These are phyloP conservation scores for Apistogramma diplotaenia DNA, from an alignment of 2,113 vertebrate species.

Conservation along the genomic window DNA sequence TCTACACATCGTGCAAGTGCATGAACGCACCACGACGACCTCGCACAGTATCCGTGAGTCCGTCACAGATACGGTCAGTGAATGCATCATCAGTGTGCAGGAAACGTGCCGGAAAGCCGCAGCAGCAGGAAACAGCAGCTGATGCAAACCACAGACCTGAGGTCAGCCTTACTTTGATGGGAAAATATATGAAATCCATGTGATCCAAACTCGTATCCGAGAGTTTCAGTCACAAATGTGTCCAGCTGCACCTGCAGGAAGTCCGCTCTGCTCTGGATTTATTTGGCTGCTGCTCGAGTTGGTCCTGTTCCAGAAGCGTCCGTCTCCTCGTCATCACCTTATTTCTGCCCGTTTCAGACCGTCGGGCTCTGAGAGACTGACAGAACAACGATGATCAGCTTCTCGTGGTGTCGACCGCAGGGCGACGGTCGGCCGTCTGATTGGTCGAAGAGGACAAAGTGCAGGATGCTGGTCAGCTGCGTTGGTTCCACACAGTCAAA, in stretches of 20 bases:
- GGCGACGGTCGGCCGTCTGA: not conserved
- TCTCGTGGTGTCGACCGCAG: no score
- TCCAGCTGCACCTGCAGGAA: not conserved
- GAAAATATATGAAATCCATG: not conserved
- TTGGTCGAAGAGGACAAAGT: not conserved
- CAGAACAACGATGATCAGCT: no score
- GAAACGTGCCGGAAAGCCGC: not conserved
- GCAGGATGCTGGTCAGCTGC: not conserved
- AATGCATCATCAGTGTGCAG: not conserved
- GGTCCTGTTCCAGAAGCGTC: no score
- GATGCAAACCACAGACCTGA: not conserved
- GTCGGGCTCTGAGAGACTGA: no score
- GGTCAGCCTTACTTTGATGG: constrained; percentile 4
- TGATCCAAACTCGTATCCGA: not conserved
- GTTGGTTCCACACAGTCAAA: not conserved
- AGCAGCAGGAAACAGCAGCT: not conserved
- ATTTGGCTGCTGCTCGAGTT: no score
- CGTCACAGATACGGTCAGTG: not conserved
- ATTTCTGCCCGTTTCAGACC: no score
- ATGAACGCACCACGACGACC: not conserved
- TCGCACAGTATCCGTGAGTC: not conserved
- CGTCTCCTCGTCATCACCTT: no score
- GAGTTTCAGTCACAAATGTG: not conserved
- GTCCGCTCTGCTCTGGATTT: no score
- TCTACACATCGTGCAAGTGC: constrained; percentile 30